Evolutionary conservation across 2,113 vertebrate species (phyloP), one percentile per base, ranked within the genome.

Genomic region (Anolis sagrei): DNA sequence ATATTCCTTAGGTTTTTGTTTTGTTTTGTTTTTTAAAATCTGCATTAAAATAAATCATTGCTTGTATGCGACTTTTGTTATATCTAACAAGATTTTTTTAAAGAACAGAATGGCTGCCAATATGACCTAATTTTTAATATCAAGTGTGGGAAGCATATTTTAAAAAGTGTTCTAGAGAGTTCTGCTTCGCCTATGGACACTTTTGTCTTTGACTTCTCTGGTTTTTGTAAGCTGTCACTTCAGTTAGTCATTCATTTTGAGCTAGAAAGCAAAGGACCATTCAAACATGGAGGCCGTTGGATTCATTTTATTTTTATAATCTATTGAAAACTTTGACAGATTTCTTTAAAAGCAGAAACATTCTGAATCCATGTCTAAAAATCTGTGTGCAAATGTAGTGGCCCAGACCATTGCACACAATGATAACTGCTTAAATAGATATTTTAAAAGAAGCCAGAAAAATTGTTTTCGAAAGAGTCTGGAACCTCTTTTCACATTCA

Each of bases 291-390:
- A 23, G 80, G 32, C 44, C 82, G 18, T 83, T 39, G 49, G 79
- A 27, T 80, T 89, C 72, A 86, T n/a, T 68, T 90, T 83, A 86
- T 34, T 68, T 0, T 0, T 77, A 6, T 76, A 83, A 75, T 72
- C 74, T 86, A 27, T 77, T 1, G 90, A 75, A 68, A n/a, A 34
- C 49, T 87, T 32, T 86, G 66, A 80, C 85, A 58, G 72, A 64
- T 74, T 62, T 76, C 3, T 76, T 76, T 27, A 64, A 51, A 75
- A 62, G 75, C 39, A 64, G 74, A 84, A 74, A 93, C 90, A 89
- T 14, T 9, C 79, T 85, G 9, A 0, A 0, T 89, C 76, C 82
- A 2, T 80, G 32, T 51, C 48, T 82, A 88, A 75, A 68, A 88
- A 89, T 84, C 79, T 84, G 80, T 75, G 16, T 83, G 32, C 36